Conservation (phyloP, 2,113 vertebrate species). For the Helogale parvula region DNA sequence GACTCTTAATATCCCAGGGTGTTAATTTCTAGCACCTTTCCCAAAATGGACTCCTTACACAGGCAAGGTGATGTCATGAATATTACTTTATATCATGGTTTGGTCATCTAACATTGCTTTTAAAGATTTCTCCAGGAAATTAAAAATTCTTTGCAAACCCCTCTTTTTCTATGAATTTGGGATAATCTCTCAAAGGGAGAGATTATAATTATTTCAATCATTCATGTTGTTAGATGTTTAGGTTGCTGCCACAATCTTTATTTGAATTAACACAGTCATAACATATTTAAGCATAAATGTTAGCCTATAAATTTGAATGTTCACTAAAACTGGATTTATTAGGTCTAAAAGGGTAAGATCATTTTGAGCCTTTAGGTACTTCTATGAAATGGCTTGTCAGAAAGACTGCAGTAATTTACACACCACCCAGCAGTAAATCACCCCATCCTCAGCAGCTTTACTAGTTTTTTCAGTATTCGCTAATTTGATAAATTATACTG, state of each 20-base stretch:
- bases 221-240: background rate
- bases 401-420: background rate
- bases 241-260: background rate
- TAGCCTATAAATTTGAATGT: background rate
- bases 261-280: background rate
- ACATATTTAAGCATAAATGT: background rate
- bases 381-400: background rate
- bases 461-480: constrained; percentile 47
- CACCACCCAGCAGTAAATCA: background rate
- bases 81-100: background rate
- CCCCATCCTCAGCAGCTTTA: background rate
- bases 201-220: background rate
- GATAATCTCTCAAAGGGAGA: background rate
- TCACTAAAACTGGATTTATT: background rate
- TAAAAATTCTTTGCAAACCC: background rate
- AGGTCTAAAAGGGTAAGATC: background rate
- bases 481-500: constrained; percentile 24
- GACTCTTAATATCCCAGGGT: background rate
- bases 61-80: background rate
- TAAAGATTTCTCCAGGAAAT: constrained; percentile 10
- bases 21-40: background rate
- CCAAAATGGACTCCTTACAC: background rate
- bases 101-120: background rate
- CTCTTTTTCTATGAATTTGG: background rate
- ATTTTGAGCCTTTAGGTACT: background rate